Percentiles rank a stretch among this genome's conserved stretches.
phyloP scores from a whole-genome alignment of 92 coral and sea anemone genomes.

The Bergia puertoricense region DNA sequence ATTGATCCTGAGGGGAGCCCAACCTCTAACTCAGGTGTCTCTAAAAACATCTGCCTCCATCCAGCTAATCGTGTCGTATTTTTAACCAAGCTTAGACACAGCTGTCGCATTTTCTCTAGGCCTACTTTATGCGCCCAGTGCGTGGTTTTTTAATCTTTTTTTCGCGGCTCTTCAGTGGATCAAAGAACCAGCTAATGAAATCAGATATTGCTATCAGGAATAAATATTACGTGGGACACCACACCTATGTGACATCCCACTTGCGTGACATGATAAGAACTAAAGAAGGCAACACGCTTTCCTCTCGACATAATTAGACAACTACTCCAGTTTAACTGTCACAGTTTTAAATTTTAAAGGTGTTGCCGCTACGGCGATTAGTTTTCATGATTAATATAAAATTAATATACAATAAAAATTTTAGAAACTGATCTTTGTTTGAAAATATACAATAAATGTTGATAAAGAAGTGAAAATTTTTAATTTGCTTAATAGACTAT shows the following conservation, averaged over 20 bases:
- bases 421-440: background rate
- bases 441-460: background rate
- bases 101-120: background rate
- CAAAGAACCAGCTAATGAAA: slow-evolving; percentile 18
- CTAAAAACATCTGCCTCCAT: slow-evolving; percentile 26
- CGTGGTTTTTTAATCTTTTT: slow-evolving; percentile 5
- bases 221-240: background rate
- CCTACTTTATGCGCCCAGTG: background rate
- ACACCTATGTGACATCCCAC: background rate
- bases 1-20: background rate
- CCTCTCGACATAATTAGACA: background rate
- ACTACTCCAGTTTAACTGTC: background rate
- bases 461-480: too few species aligned
- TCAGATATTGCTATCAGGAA: slow-evolving; percentile 34
- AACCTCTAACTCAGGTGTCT: background rate
- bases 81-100: background rate
- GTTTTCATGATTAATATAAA: background rate
- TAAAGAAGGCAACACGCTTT: background rate
- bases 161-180: slow-evolving; percentile 29
- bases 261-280: slow-evolving; percentile 23
- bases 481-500: too few species aligned
- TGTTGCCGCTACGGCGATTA: too few species aligned
- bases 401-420: too few species aligned
- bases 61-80: background rate
- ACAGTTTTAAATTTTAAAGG: too few species aligned